A percentile compares a stretch with the other conserved stretches of the same genome.
Conservation (phyloP, 1,140 invertebrate genomes). For the Cecropterus lyciades region DNA sequence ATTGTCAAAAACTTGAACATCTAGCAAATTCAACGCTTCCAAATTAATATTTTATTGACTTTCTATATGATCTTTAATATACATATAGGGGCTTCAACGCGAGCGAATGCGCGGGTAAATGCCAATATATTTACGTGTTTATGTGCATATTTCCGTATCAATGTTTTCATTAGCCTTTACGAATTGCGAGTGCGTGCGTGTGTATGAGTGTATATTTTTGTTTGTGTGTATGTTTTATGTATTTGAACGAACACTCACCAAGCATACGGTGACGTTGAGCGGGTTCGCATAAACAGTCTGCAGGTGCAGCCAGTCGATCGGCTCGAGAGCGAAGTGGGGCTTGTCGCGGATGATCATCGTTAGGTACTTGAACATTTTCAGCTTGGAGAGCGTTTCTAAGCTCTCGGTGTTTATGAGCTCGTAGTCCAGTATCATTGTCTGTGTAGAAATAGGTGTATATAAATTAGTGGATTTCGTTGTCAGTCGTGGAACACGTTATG, state of each 20-base stretch:
- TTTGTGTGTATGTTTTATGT: neutral
- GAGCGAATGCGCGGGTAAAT: no score
- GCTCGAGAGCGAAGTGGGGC: slow-evolving; percentile 32
- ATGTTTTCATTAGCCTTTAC: no score
- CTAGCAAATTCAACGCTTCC: no score
- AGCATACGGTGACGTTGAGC: slow-evolving; percentile 56
- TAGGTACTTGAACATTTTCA: slow-evolving; percentile 48
- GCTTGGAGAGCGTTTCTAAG: slow-evolving; percentile 47
- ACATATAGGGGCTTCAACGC: no score
- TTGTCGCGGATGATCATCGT: slow-evolving; percentile 55
- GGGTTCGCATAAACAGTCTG: slow-evolving; percentile 15
- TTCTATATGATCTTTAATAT: no score
- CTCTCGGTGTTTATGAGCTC: slow-evolving; percentile 51
- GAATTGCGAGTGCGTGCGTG: no score
- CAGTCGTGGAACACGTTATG: no score
- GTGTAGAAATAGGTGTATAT: slow-evolving; percentile 18
- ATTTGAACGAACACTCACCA: slow-evolving; percentile 63
- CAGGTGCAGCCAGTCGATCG: slow-evolving; percentile 53
- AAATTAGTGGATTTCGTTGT: no score
- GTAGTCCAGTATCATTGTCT: slow-evolving; percentile 66
- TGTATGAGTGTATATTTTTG: neutral
- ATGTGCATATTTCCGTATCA: no score
- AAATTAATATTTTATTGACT: no score
- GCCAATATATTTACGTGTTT: no score
- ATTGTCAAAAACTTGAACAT: no score